Evolutionary conservation across 2,888 invertebrate genomes (phyloP).

Genomic region (Brenthis daphne): DNA sequence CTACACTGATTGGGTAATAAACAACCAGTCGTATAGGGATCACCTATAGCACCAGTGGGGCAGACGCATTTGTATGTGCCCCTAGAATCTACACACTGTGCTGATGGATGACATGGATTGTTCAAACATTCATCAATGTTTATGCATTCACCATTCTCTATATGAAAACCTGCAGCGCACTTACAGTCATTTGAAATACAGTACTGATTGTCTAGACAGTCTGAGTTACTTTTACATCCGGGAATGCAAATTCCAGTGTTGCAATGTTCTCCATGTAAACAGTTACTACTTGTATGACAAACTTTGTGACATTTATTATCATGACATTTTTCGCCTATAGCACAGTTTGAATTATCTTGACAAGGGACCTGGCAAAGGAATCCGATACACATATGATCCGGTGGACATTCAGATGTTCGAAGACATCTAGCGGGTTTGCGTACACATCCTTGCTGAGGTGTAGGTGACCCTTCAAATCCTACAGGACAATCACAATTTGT

Average conservation of each 20-base stretch:
- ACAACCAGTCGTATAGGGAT: conserved; percentile 86
- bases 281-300: conserved; percentile 94
- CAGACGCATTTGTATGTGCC: conserved; percentile 92
- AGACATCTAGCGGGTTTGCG: conserved; percentile 88
- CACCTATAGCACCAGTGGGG: conserved; percentile 89
- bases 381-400: conserved; percentile 89
- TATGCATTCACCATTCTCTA: conserved; percentile 87
- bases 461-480: conserved; percentile 93
- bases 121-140: conserved; percentile 93
- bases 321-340: conserved; percentile 91
- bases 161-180: conserved; percentile 89
- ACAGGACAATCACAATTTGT: conserved; percentile 91
- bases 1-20: conserved; percentile 89
- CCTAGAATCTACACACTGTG: conserved; percentile 89
- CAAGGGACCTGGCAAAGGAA: conserved; percentile 91
- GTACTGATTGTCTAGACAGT: conserved; percentile 90
- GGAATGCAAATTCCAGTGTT: conserved; percentile 90
- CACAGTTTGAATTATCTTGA: conserved; percentile 87
- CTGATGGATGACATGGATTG: conserved; percentile 89
- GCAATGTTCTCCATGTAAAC: conserved; percentile 94
- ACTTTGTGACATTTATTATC: conserved; percentile 91
- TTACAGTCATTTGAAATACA: conserved; percentile 89
- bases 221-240: conserved; percentile 91
- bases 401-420: conserved; percentile 87
- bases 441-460: conserved; percentile 94